Percentiles rank a stretch among this genome's conserved stretches.
phyloP scores from a whole-genome alignment of 2,888 invertebrate genomes.

The Xanthorhoe spadicearia region DNA sequence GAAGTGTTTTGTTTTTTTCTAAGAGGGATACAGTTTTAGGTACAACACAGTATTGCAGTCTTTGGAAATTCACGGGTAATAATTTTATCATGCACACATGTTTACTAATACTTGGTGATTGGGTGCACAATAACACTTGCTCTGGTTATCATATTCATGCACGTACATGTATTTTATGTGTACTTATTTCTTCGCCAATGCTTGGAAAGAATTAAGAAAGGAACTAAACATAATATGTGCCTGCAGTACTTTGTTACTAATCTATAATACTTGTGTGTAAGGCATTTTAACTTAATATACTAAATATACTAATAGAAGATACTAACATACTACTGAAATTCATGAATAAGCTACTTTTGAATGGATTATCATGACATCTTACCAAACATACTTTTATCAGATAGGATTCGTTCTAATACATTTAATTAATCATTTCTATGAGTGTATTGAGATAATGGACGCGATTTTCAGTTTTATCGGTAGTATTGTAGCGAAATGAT shows the following conservation, averaged over 20 bases:
- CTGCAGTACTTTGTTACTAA: background rate
- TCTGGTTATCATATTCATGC: background rate
- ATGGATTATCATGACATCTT: background rate
- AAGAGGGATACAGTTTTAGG: conserved; percentile 36
- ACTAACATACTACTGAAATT: background rate
- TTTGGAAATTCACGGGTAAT: conserved; percentile 44
- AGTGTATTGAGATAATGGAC: background rate
- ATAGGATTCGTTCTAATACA: background rate
- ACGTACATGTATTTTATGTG: background rate
- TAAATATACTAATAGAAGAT: background rate
- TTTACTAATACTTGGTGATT: conserved; percentile 35
- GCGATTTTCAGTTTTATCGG: background rate
- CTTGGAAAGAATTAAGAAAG: background rate
- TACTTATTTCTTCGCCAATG: background rate
- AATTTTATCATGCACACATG: conserved; percentile 36
- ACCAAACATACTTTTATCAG: background rate
- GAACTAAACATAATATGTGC: background rate
- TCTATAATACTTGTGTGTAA: background rate
- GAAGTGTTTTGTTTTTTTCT: conserved; percentile 78
- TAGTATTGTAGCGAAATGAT: background rate
- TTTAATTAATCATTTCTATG: background rate
- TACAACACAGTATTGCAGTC: conserved; percentile 39
- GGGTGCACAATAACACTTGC: conserved; percentile 23
- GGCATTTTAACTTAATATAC: background rate
- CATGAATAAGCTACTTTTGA: background rate